Evolutionary conservation across 2,888 invertebrate species (phyloP).

Genomic region (Euclidia mi): DNA sequence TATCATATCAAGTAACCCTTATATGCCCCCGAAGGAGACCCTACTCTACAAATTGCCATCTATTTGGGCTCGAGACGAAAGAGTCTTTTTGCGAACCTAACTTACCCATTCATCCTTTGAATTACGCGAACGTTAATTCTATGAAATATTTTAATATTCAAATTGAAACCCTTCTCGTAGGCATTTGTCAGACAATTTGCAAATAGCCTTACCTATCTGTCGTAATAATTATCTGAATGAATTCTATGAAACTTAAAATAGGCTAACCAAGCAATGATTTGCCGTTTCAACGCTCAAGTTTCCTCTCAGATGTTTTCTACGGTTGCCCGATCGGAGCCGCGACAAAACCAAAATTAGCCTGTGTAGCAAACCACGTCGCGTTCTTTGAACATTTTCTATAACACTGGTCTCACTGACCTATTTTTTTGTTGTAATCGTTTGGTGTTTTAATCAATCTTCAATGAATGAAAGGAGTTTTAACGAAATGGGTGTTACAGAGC

Average conservation of each 20-base stretch:
- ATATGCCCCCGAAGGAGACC: conserved; percentile 27
- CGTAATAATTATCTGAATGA: too few relatives aligned
- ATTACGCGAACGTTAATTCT: too few relatives aligned
- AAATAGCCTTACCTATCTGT: neutral
- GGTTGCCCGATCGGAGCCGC: conserved; percentile 48
- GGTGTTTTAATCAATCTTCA: conserved; percentile 59
- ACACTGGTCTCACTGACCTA: conserved; percentile 49
- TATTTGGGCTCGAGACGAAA: conserved; percentile 34
- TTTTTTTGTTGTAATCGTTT: conserved; percentile 57
- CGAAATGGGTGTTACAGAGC: conserved; percentile 28
- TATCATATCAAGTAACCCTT: conserved; percentile 43
- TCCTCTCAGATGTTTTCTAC: conserved; percentile 54
- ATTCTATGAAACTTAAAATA: conserved; percentile 52
- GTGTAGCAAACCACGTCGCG: conserved; percentile 48
- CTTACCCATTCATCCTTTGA: conserved; percentile 20
- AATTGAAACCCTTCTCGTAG: neutral
- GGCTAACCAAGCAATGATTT: conserved; percentile 53
- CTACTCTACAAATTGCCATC: too few relatives aligned
- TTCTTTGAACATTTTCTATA: conserved; percentile 58
- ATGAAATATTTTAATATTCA: too few relatives aligned
- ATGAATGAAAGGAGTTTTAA: conserved; percentile 52
- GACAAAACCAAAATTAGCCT: conserved; percentile 67
- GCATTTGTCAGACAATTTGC: neutral
- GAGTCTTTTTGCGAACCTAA: conserved; percentile 34
- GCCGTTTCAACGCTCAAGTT: conserved; percentile 48